Evolutionary conservation across 1,140 invertebrate species (phyloP), one percentile per base, ranked within the genome.

Genomic region (Frieseomelitta varia): DNA sequence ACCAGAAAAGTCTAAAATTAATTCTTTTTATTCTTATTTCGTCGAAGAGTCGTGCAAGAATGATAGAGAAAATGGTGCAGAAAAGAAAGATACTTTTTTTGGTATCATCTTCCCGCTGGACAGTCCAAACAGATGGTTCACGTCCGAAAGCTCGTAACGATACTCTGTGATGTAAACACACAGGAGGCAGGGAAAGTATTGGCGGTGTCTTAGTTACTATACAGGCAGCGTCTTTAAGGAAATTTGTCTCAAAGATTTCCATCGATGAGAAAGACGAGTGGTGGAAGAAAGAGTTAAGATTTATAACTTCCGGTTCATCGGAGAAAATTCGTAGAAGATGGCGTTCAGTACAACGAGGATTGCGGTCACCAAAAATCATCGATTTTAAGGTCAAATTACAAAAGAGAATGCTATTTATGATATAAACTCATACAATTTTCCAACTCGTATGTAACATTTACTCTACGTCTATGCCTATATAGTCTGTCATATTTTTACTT

Each of bases 81-180:
- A 19, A 53, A 71, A 68, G 75, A 84, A 86, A 90, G 87, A 90
- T 90, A 90, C 89, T 90, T 90, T 88, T 47, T 87, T 88, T 83
- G 83, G 77, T 88, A 89, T 88, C 83, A 61, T 79, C 65, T 85
- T 85, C 81, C 85, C 85, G 77, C 89, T 88, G 86, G 84, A 89
- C 77, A 83, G 74, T 83, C 76, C 79, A 84, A 87, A 85, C 91
- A 92, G 91, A 91, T 92, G 91, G 91, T 91, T 89, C 91, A 85
- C 90, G 88, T 92, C 90, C 85, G 84, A 90, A 84, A 86, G 87
- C 91, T 91, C 91, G 91, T 92, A 92, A 92, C 88, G 91, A 92
- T 91, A 92, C 91, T 91, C 87, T 76, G 86, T 90, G 84, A 88
- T 91, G 79, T 92, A 92, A 92, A 92, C 91, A 92, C 8, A 71